A percentile compares a stretch with the other conserved stretches of the same genome.
Conservation (phyloP, 2,113 vertebrate genomes). For the Rhea pennata region DNA sequence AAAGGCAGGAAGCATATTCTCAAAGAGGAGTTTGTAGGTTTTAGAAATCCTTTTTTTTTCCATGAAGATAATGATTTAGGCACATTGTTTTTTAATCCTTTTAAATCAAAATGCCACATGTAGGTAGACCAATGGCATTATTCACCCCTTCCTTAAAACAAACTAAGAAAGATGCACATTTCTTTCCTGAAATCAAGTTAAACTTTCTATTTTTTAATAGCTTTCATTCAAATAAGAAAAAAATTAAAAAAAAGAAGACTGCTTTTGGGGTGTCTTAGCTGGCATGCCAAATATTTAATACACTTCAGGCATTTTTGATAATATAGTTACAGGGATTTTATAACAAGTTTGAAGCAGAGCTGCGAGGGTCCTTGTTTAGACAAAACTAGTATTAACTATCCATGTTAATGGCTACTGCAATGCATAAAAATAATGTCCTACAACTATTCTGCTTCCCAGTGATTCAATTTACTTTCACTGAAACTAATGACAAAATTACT, state of each 20-base stretch:
- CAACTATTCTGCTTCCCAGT: neutral
- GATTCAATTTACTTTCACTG: neutral
- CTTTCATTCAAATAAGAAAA: neutral
- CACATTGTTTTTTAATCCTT: neutral
- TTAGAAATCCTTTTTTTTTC: neutral
- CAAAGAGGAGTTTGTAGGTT: rapidly evolving
- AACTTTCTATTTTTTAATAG: neutral
- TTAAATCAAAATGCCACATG: neutral
- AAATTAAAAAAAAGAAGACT: neutral
- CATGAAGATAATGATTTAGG: neutral
- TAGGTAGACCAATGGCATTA: neutral
- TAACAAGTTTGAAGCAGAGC: neutral
- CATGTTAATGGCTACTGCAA: neutral
- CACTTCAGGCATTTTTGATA: neutral
- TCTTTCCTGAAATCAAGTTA: neutral
- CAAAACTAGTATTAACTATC: neutral
- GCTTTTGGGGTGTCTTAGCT: neutral
- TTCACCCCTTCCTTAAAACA: neutral
- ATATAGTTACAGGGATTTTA: neutral
- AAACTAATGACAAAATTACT: neutral
- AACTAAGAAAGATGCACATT: neutral
- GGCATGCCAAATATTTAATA: neutral
- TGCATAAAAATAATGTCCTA: neutral
- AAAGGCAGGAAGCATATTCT: neutral
- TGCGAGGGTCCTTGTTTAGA: neutral